Base-by-base conservation (phyloP, 2,797 vertebrate genomes). In the Neopelma chrysocephalum region DNA sequence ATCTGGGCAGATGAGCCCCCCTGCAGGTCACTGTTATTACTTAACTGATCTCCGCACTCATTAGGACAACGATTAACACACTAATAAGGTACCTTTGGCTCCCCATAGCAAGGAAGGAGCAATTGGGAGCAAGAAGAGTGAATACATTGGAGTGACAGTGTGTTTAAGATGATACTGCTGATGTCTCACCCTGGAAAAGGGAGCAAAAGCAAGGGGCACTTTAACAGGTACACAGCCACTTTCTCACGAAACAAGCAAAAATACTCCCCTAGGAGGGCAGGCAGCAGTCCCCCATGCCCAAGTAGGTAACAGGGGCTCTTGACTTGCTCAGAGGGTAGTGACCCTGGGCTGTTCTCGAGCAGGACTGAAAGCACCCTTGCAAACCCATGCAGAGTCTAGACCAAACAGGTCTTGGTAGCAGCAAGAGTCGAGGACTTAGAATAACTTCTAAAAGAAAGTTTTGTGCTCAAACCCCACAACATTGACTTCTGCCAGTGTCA, bases 1-100 rank as follows among this genome's bases (percentile, higher is more conserved):
- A 87, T 47, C 72, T 77, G 77, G 27, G 84, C 66, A 87, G 70
- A 93, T 78, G 91, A 94, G 80, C 87, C 89, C 87, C 92, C 71
- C 93, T 94, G 82, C 92, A 89, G 92, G 92, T 88, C 93, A 61
- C 62, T 79, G 87, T 72, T 95, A 56, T 89, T 94, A 86, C 51
- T 94, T 92, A 75, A 48, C 73, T 53, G 40, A 58, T 89, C 51
- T 79, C 60, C 0, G 0, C 51, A 4, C 62, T 84, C 81, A 25
- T 92, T 82, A 89, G 29, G 60, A 43, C 79, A 58, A 45, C 51
- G 58, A 72, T 79, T 60, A 82, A 81, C 57, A 64, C 42, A 26
- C 18, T 88, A 89, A 90, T 58, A 54, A 88, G 54, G 60, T 29
- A 34, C 23, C 47, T 69, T 60, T 2, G 5, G 34, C 40, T 84